Conservation (phyloP, 2,113 vertebrate species). For the Toxotes chatareus region DNA sequence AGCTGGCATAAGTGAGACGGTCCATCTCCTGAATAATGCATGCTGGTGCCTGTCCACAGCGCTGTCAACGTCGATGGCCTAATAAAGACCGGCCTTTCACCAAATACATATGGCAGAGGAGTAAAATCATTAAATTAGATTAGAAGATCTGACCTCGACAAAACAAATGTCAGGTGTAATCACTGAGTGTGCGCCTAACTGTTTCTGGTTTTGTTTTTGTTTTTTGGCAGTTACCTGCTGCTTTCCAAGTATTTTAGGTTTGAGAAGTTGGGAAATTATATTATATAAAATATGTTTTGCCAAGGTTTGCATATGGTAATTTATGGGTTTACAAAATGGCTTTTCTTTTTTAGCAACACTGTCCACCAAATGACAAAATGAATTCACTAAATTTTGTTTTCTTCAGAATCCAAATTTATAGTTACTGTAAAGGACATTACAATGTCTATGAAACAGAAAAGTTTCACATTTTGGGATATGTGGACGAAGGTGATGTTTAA, state of each 20-base stretch:
- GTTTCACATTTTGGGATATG: background rate
- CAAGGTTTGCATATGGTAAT: too few species aligned
- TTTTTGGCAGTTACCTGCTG: background rate
- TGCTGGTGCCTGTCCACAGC: conserved; percentile 42
- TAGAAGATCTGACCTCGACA: conserved; percentile 58
- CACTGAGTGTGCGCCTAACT: conserved; percentile 23
- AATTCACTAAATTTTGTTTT: too few species aligned
- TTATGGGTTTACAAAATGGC: too few species aligned
- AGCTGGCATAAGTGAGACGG: background rate
- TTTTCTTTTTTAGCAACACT: too few species aligned
- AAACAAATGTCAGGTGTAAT: conserved; percentile 46
- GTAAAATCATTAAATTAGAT: conserved; percentile 50
- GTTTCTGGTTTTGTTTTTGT: background rate
- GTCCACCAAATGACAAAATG: too few species aligned
- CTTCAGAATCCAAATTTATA: too few species aligned
- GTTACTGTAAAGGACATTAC: too few species aligned
- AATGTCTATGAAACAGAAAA: background rate
- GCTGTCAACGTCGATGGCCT: conserved; percentile 36
- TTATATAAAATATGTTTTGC: too few species aligned
- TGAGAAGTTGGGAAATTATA: background rate
- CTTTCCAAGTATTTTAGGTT: background rate
- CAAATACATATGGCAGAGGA: conserved; percentile 54
- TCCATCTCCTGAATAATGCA: conserved; percentile 66
- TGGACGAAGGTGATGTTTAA: background rate
- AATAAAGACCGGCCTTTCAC: conserved; percentile 62